Base-by-base conservation (phyloP, 2,113 vertebrate species). In the Hymenochirus boettgeri region DNA sequence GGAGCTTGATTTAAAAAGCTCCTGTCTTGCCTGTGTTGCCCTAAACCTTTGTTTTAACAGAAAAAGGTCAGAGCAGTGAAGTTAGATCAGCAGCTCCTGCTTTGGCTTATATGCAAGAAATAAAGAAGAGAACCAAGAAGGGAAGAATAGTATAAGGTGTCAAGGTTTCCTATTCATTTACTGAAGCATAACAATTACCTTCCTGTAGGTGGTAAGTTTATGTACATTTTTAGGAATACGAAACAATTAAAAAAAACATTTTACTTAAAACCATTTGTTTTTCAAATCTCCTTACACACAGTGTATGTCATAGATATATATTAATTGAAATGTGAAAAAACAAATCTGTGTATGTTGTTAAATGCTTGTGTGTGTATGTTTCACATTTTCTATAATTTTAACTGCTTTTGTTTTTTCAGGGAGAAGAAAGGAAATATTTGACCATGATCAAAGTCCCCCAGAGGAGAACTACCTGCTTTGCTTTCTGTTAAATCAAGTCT, bases 1-100 rank as follows among this genome's bases (percentile, higher is more conserved):
- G 71, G 74, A 77, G 74, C 70, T 63, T 50, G 76, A 64, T 85
- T 92, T 90, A 81, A 90, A 90, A 82, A 87, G 83, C 85, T 82
- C 80, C 71, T 76, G 77, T 59, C 82, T 82, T 74, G 72, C 75
- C 27, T 73, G 80, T 45, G 72, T 74, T 65, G 67, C 37, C 57
- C n/a, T n/a, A n/a, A n/a, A 75, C 71, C 66, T 71, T 62, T 59
- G 76, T 69, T 77, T 77, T 77, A 60, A 81, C 82, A 47, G 85
- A 57, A 75, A 76, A 80, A 77, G 77, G 79, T 81, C 80, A 29
- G 25, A 46, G 33, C 7, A 1, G 11, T 42, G 6, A 15, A 42
- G n/a, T 5, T 5, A 15, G 39, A 7, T 48, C 19, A 7, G 4
- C 9, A 22, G 15, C 46, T n/a, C n/a, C n/a, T n/a, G n/a, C n/a